These are phyloP conservation scores for Celastrina argiolus DNA, from an alignment of 2,888 invertebrate genomes.

Conservation along the genomic window DNA sequence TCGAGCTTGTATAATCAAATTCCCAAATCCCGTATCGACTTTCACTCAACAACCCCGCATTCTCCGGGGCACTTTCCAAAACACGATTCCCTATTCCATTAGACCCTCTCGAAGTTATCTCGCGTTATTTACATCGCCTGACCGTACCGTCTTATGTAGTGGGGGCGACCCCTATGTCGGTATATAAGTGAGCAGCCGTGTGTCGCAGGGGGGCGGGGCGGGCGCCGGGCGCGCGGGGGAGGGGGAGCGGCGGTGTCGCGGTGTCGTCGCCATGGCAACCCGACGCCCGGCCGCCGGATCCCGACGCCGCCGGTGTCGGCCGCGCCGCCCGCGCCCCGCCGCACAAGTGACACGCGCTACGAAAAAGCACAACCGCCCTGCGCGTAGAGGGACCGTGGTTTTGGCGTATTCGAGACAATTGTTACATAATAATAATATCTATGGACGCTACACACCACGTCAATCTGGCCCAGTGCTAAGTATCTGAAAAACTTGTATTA, in stretches of 20 bases:
- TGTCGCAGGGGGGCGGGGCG: conserved; percentile 50
- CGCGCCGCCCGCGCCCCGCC: conserved; percentile 70
- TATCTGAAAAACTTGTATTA: no score
- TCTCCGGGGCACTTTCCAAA: conserved; percentile 72
- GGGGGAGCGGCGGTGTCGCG: conserved; percentile 55
- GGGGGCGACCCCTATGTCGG: conserved; percentile 55
- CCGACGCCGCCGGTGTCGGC: conserved; percentile 57
- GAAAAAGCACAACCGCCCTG: conserved; percentile 76
- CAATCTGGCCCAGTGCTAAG: no score
- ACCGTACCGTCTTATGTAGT: conserved; percentile 74
- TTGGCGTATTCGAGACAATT: conserved; percentile 11
- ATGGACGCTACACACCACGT: no score
- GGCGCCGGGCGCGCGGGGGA: conserved; percentile 42
- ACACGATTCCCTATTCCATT: conserved; percentile 76
- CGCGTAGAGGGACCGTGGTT: conserved; percentile 40
- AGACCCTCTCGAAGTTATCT: conserved; percentile 75
- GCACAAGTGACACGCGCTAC: conserved; percentile 75
- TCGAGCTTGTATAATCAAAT: conserved; percentile 57
- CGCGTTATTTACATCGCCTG: conserved; percentile 77
- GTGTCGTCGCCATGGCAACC: conserved; percentile 32
- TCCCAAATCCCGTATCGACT: conserved; percentile 68
- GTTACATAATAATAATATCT: no score
- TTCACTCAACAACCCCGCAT: conserved; percentile 68
- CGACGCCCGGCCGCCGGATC: conserved; percentile 39
- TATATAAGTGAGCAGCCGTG: conserved; percentile 65